Percentiles rank a stretch among this genome's conserved stretches.
These are phyloP conservation scores for Ramazzottius varieornatus DNA, from an alignment of 2,888 invertebrate genomes.

Conservation along the genomic window DNA sequence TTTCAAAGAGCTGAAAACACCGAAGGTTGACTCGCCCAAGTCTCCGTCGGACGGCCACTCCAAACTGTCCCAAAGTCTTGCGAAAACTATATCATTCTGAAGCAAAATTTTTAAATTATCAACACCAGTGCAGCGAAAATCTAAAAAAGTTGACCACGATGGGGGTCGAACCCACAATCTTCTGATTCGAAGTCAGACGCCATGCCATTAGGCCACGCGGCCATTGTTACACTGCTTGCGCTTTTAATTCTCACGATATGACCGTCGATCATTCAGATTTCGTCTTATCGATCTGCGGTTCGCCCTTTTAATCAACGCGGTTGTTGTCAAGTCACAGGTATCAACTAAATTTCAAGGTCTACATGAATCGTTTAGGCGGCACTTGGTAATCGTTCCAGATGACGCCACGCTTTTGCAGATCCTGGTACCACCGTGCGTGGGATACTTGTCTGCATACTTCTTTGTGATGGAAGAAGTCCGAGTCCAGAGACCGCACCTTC, in stretches of 20 bases:
- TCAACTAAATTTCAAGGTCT: not conserved
- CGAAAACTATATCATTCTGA: no score
- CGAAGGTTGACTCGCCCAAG: no score
- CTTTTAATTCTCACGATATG: no score
- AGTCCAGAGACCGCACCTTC: not conserved
- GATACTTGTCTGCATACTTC: not conserved
- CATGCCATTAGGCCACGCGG: not conserved
- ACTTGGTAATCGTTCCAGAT: not conserved
- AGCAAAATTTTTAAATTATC: no score
- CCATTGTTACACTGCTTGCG: not conserved
- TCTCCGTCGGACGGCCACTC: no score
- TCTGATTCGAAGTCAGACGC: not conserved
- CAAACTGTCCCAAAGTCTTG: no score
- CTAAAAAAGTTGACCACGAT: not conserved
- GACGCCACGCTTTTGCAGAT: not conserved
- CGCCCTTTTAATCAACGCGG: no score
- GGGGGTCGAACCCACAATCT: not conserved
- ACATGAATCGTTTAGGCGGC: not conserved
- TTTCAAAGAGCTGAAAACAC: no score
- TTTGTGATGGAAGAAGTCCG: conserved; percentile 1
- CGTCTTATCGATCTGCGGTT: no score
- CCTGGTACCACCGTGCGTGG: not conserved
- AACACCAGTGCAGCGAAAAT: not conserved
- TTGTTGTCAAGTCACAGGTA: no score
- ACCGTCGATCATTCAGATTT: no score